phyloP scores from a whole-genome alignment of 2,113 vertebrate genomes.

The Sander lucioperca region DNA sequence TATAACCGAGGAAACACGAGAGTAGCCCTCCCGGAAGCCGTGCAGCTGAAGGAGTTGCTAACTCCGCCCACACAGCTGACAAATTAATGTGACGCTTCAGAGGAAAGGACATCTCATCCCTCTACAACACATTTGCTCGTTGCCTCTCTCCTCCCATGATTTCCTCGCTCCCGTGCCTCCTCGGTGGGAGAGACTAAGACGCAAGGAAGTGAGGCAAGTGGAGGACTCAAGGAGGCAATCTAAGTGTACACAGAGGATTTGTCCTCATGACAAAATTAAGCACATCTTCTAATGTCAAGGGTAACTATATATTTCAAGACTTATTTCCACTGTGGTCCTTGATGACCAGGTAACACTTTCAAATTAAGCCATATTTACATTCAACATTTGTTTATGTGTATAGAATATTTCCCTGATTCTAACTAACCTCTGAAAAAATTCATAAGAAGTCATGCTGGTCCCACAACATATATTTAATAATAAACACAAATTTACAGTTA shows the following conservation, averaged over 20 bases:
- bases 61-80: no score
- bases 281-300: background rate
- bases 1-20: no score
- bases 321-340: background rate
- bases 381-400: background rate
- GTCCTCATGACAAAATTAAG: background rate
- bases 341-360: background rate
- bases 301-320: background rate
- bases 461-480: conserved; percentile 38
- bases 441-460: conserved; percentile 14
- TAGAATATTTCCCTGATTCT: background rate
- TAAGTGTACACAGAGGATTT: background rate
- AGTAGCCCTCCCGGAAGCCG: no score
- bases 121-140: no score
- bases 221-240: no score
- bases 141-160: no score
- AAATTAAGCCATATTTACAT: background rate
- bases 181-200: no score
- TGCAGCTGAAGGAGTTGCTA: no score
- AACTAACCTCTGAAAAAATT: background rate
- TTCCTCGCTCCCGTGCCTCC: no score
- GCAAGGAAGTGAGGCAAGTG: no score
- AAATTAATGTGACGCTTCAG: no score
- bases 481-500: conserved; percentile 39
- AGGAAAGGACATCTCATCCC: no score